Evolutionary conservation across 2,113 vertebrate species (phyloP), one percentile per base, ranked within the genome.

Genomic region (Calypte anna): DNA sequence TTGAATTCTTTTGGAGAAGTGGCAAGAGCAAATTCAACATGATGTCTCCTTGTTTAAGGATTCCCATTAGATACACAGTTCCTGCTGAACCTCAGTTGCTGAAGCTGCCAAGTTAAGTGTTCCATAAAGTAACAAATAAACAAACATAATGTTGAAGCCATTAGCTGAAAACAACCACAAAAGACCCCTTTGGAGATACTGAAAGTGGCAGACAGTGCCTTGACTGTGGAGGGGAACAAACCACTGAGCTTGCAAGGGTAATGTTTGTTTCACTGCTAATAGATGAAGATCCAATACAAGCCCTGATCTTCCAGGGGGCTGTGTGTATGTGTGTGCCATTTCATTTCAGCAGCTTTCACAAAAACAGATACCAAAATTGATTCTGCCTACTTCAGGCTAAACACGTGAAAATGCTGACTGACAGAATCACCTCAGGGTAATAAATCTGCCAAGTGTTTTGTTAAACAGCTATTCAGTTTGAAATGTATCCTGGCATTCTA

Each of bases 391-490:
- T 95, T 86, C 70, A 86, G 94, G 77, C 66, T 85, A 83, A 63
- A 92, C 86, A 93, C 40, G 82, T 78, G 94, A 96, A 98, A 97
- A 97, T 62, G 79, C 97, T 97, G 97, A 98, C 89, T 97, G 98
- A 97, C 97, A 97, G 96, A 96, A 96, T 96, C 97, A 97, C 96
- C 97, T 96, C 69, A 96, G 96, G 94, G 95, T 96, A 97, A 98
- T 98, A 94, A 95, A 94, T 96, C 97, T 96, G 92, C 96, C 94
- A 92, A 96, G 95, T 88, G 97, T 97, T 98, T 97, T 96, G 96
- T 97, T 98, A 98, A 98, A 97, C 95, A 98, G 96, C 95, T 94
- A 95, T 97, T 98, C 97, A 95, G 95, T 77, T 93, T 96, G 97
- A 98, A 98, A 98, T 92, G 84, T 92, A 97, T 96, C 97, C 97